Conservation (phyloP, 1,140 invertebrate genomes). For the Pogonomyrmex californicus region DNA sequence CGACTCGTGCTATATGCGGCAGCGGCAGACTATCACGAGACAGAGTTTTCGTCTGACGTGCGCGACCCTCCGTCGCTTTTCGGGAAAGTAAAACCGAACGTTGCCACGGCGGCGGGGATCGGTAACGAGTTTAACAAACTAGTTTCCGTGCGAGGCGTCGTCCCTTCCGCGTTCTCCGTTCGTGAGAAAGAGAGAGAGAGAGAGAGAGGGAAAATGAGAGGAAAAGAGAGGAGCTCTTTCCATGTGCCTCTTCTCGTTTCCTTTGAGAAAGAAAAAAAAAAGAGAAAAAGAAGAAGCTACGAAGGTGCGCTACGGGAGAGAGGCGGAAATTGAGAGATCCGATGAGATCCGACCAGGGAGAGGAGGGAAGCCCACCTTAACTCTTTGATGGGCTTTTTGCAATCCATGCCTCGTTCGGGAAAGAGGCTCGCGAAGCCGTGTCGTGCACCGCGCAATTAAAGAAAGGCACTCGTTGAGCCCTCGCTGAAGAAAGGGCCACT, state of each 20-base stretch:
- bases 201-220: not conserved
- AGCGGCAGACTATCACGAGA: not conserved
- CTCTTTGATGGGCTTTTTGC: slow-evolving; percentile 47
- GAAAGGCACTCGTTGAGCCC: slow-evolving; percentile 24
- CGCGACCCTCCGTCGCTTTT: not conserved
- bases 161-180: slow-evolving; percentile 69
- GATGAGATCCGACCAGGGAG: slow-evolving; percentile 31
- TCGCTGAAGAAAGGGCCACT: slow-evolving; percentile 16
- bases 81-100: slow-evolving; percentile 25
- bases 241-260: not conserved
- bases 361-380: not conserved
- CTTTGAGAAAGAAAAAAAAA: slow-evolving; percentile 5
- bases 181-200: not conserved
- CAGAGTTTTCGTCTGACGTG: slow-evolving; percentile 7
- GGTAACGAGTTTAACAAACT: slow-evolving; percentile 76
- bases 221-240: slow-evolving; percentile 28
- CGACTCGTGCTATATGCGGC: not conserved
- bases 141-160: slow-evolving; percentile 54
- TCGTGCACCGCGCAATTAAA: slow-evolving; percentile 49
- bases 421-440: slow-evolving; percentile 12
- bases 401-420: not conserved
- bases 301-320: not conserved
- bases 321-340: slow-evolving; percentile 66
- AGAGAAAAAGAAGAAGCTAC: not conserved
- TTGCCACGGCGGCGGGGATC: slow-evolving; percentile 58